phyloP scores from a whole-genome alignment of 2,113 vertebrate genomes.

The Catagonus wagneri region DNA sequence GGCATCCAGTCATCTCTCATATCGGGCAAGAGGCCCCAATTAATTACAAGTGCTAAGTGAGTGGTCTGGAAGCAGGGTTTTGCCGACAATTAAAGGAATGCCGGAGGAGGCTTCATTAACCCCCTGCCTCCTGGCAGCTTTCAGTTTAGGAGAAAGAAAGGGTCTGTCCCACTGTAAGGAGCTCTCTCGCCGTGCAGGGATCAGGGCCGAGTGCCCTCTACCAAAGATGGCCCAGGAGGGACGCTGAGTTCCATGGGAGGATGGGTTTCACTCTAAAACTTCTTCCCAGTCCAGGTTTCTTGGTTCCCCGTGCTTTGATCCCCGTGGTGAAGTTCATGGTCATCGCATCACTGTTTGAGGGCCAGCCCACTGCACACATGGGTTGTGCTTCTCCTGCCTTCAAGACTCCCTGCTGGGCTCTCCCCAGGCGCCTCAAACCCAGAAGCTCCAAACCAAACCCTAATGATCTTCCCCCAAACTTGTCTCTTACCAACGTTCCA shows the following conservation, averaged over 20 bases:
- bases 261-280: background rate
- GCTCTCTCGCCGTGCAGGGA: background rate
- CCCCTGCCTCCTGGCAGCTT: slow-evolving; percentile 43
- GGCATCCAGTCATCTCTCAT: slow-evolving; percentile 35
- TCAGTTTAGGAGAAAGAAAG: background rate
- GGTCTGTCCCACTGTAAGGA: background rate
- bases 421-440: background rate
- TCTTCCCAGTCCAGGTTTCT: background rate
- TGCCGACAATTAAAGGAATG: slow-evolving; percentile 63
- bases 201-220: no score
- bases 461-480: background rate
- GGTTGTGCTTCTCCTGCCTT: background rate
- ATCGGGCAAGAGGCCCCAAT: slow-evolving; percentile 70
- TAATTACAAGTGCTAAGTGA: slow-evolving; percentile 80
- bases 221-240: background rate
- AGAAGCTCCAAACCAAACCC: background rate
- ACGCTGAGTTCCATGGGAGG: background rate
- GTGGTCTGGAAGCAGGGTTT: slow-evolving; percentile 68
- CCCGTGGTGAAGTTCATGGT: background rate
- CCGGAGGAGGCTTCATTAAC: slow-evolving; percentile 42
- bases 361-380: background rate
- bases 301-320: background rate
- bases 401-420: background rate
- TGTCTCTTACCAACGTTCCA: background rate
- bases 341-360: background rate